Percentiles rank a stretch among this genome's conserved stretches.
These are phyloP conservation scores for Aphodius sticticus DNA, from an alignment of 2,888 invertebrate genomes.

Conservation along the genomic window DNA sequence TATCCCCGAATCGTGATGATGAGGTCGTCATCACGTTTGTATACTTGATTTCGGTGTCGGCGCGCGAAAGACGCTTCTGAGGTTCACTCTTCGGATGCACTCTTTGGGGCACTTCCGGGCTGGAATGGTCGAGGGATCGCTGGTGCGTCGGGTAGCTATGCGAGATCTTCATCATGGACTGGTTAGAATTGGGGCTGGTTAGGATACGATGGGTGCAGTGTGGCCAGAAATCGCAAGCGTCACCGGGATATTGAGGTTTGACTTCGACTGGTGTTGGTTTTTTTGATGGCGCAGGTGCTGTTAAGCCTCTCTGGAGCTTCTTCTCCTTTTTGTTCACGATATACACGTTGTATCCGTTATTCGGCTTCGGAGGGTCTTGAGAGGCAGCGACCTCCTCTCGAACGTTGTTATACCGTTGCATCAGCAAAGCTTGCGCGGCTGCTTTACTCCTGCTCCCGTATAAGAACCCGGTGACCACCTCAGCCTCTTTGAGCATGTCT, in stretches of 20 bases:
- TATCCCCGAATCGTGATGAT: background rate
- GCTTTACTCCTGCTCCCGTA: slow-evolving; percentile 64
- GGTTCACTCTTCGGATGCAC: slow-evolving; percentile 35
- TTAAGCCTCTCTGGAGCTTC: slow-evolving; percentile 61
- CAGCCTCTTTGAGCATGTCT: slow-evolving; percentile 64
- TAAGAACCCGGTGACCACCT: slow-evolving; percentile 65
- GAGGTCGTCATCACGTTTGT: slow-evolving; percentile 28
- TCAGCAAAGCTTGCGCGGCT: slow-evolving; percentile 62
- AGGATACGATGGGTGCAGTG: slow-evolving; percentile 63
- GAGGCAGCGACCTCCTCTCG: slow-evolving; percentile 47
- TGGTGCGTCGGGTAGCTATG: slow-evolving; percentile 66
- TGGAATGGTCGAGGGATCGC: slow-evolving; percentile 55
- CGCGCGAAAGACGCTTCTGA: slow-evolving; percentile 29
- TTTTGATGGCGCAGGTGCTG: slow-evolving; percentile 58
- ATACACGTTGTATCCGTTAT: slow-evolving; percentile 56
- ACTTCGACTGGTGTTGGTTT: slow-evolving; percentile 51
- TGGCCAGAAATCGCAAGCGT: slow-evolving; percentile 71
- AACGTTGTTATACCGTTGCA: slow-evolving; percentile 57
- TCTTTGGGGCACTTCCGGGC: slow-evolving; percentile 36
- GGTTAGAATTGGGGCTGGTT: slow-evolving; percentile 43
- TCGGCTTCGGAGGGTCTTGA: slow-evolving; percentile 47
- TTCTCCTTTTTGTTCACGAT: slow-evolving; percentile 56
- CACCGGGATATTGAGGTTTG: slow-evolving; percentile 62
- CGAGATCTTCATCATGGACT: slow-evolving; percentile 60
- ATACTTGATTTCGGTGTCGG: slow-evolving; percentile 33